Evolutionary conservation across 2,888 invertebrate genomes (phyloP).

Genomic region (Phoronis australis): DNA sequence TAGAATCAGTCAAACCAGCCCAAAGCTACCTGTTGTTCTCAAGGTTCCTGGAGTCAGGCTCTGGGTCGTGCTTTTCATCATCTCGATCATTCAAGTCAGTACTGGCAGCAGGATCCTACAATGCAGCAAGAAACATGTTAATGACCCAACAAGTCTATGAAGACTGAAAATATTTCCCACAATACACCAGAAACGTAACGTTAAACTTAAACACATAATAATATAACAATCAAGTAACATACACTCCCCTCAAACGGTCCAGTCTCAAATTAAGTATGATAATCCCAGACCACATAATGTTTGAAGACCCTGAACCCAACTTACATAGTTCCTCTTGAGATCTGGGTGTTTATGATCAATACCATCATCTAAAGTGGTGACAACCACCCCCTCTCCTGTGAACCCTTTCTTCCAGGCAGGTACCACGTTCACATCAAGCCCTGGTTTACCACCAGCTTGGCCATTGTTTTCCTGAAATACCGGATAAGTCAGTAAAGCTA

Average conservation of each 20-base stretch:
- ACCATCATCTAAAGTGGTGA: constrained; percentile 52
- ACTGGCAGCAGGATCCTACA: constrained; percentile 51
- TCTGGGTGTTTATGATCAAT: constrained; percentile 53
- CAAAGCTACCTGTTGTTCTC: constrained; percentile 25
- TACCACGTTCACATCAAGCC: constrained; percentile 47
- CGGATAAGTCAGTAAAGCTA: neutral
- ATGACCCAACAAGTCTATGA: neutral
- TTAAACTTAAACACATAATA: too few species aligned
- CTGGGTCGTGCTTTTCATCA: constrained; percentile 46
- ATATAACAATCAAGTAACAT: too few species aligned
- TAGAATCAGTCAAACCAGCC: neutral
- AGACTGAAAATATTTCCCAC: neutral
- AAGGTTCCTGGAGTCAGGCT: constrained; percentile 36
- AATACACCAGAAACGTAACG: constrained; percentile 1
- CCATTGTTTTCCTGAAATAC: constrained; percentile 31
- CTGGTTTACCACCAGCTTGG: constrained; percentile 36
- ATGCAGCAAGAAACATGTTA: neutral
- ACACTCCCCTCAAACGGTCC: too few species aligned
- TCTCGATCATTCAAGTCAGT: constrained; percentile 47
- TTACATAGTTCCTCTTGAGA: constrained; percentile 49
- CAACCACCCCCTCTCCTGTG: constrained; percentile 47
- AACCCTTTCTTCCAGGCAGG: constrained; percentile 49
- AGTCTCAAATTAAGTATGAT: too few species aligned
- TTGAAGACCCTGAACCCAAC: too few species aligned
- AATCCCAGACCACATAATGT: too few species aligned